Evolutionary conservation across 2,113 vertebrate genomes (phyloP), one percentile per base, ranked within the genome.

Genomic region (Danionella cerebrum): DNA sequence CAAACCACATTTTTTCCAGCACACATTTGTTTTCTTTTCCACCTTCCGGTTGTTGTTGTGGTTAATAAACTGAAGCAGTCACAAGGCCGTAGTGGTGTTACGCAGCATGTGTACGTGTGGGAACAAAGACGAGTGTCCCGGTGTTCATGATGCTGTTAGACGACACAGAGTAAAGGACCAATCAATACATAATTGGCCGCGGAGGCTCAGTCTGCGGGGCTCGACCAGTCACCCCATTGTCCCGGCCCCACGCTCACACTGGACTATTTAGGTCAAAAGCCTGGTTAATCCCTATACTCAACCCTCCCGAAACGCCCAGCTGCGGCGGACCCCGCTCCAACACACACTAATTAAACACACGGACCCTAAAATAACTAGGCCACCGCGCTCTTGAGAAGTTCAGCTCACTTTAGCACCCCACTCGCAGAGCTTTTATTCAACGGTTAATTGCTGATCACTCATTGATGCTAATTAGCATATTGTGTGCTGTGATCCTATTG

Each of bases 101-200:
- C 35, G 18, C 14, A 2, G 12, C 4, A 63, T 33, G 19, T 38
- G 54, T 60, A 41, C 22, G 35, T 65, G 67, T 47, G 59, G 41
- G 18, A 11, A 38, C 60, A 47, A 19, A 44, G 58, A 16, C 44
- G 39, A 21, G n/a, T 53, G 39, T 25, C 25, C 7, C 19, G 35
- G 53, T 45, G 31, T 24, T 38, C n/a, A 31, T 78, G 76, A 89
- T 84, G 66, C 71, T 84, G 85, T 87, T 84, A 80, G 83, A 80
- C 88, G 84, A 83, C 83, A 86, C 83, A 84, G 84, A 90, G 85
- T 83, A 88, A 83, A 89, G 88, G 70, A 82, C 84, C 88, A 88
- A 92, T 93, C 91, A 92, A 93, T 90, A 91, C 81, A 86, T 91
- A 92, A 93, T 91, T 91, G 88, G 90, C 84, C 82, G 75, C 86